A percentile compares a stretch with the other conserved stretches of the same genome.
These are phyloP conservation scores for Cirrhinus molitorella DNA, from an alignment of 2,797 vertebrate species.

Conservation along the genomic window DNA sequence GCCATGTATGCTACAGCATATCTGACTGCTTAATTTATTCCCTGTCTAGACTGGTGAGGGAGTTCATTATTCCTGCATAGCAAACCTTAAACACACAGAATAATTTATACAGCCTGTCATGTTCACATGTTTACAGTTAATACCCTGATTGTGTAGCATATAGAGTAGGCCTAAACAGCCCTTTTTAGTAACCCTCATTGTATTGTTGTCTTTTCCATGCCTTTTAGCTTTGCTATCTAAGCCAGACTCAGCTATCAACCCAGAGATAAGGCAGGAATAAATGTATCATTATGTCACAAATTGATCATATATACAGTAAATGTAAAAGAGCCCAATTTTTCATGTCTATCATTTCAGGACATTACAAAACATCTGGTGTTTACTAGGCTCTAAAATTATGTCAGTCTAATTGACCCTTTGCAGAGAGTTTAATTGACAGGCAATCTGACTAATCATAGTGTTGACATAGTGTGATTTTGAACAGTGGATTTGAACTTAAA, in stretches of 20 bases:
- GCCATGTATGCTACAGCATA: constrained; percentile 8
- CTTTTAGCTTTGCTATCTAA: neutral
- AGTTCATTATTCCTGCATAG: constrained; percentile 17
- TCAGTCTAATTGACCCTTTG: too few relatives aligned
- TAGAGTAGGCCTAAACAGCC: neutral
- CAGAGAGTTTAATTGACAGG: too few relatives aligned
- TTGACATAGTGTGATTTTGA: too few relatives aligned
- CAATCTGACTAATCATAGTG: too few relatives aligned
- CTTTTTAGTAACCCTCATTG: neutral
- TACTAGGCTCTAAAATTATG: too few relatives aligned
- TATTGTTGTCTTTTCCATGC: neutral
- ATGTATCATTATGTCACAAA: neutral
- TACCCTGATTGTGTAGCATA: neutral
- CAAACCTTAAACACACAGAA: neutral
- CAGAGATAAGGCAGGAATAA: neutral
- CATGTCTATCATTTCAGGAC: too few relatives aligned
- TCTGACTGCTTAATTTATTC: constrained; percentile 4
- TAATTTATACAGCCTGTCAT: neutral
- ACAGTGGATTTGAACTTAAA: too few relatives aligned
- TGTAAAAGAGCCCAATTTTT: too few relatives aligned
- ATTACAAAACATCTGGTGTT: too few relatives aligned
- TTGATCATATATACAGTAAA: neutral
- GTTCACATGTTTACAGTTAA: neutral
- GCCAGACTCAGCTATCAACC: neutral
- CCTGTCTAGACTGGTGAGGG: neutral